Evolutionary conservation across 2,797 vertebrate species (phyloP).

Genomic region (Prionace glauca): DNA sequence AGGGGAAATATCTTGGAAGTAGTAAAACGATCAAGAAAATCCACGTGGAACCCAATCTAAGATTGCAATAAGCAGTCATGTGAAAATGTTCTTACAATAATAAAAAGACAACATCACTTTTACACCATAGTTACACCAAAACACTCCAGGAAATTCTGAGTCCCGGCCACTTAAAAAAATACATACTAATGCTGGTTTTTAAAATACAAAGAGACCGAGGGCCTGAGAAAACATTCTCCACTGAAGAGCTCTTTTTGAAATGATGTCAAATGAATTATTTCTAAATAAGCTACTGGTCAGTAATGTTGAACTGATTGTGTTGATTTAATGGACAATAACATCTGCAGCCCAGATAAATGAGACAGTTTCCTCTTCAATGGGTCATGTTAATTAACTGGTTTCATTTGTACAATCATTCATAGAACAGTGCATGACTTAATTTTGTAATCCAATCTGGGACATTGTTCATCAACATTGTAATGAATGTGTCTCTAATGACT

Average conservation of each 20-base stretch:
- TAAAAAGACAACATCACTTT: not conserved
- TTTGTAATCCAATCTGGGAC: slow-evolving; percentile 7
- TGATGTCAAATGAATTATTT: not conserved
- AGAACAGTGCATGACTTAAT: not conserved
- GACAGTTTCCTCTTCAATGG: not conserved
- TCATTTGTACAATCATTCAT: slow-evolving; percentile 5
- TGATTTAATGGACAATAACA: not conserved
- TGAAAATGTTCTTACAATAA: not conserved
- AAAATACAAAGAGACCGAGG: not conserved
- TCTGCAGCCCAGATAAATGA: not conserved
- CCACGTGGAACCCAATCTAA: not conserved
- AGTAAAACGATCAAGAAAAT: not conserved
- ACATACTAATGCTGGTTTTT: not conserved
- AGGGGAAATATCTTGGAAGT: not conserved
- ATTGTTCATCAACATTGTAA: not conserved
- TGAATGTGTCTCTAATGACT: not conserved
- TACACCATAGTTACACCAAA: not conserved
- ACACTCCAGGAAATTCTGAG: not conserved
- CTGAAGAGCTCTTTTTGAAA: not conserved
- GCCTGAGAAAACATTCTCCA: not conserved
- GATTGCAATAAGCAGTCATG: not conserved
- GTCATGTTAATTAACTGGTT: not conserved
- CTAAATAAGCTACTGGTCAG: not conserved
- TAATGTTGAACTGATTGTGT: not conserved
- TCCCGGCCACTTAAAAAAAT: not conserved